These are phyloP conservation scores for Anser cygnoides DNA, from an alignment of 2,113 vertebrate species.

Conservation along the genomic window DNA sequence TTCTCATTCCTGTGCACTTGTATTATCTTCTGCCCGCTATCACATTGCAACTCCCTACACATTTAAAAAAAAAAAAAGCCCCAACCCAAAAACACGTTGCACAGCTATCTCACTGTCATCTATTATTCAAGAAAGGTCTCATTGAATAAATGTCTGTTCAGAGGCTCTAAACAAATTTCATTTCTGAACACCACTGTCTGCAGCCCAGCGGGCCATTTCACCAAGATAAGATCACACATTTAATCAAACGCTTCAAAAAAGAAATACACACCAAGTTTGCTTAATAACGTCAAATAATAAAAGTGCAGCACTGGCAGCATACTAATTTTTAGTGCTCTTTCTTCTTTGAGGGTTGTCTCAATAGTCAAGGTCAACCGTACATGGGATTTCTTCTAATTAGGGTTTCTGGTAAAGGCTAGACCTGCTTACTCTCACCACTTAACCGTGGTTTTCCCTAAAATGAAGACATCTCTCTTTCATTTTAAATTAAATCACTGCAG, in stretches of 20 bases:
- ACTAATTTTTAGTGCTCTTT: slow-evolving; percentile 72
- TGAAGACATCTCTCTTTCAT: slow-evolving; percentile 48
- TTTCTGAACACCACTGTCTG: slow-evolving; percentile 76
- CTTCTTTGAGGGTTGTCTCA: slow-evolving; percentile 68
- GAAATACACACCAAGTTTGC: slow-evolving; percentile 71
- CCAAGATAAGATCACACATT: slow-evolving; percentile 77
- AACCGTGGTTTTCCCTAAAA: slow-evolving; percentile 32
- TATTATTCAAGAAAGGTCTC: slow-evolving; percentile 77
- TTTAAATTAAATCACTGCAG: slow-evolving; percentile 51
- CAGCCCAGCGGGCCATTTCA: slow-evolving; percentile 73
- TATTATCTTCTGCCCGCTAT: background rate
- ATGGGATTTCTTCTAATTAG: slow-evolving; percentile 73
- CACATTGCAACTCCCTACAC: background rate
- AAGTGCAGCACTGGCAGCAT: slow-evolving; percentile 67
- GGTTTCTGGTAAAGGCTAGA: slow-evolving; percentile 56
- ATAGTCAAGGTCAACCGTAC: slow-evolving; percentile 67
- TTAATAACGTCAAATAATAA: slow-evolving; percentile 75
- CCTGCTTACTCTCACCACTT: slow-evolving; percentile 51
- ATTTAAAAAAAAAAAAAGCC: background rate
- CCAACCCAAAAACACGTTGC: background rate
- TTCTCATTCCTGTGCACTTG: background rate
- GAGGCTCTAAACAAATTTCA: slow-evolving; percentile 79
- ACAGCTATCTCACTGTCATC: slow-evolving; percentile 69
- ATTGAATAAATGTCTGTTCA: slow-evolving; percentile 78
- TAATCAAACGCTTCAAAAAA: slow-evolving; percentile 76